phyloP scores from a whole-genome alignment of 2,888 invertebrate genomes.

The Drosophila heteroneura region DNA sequence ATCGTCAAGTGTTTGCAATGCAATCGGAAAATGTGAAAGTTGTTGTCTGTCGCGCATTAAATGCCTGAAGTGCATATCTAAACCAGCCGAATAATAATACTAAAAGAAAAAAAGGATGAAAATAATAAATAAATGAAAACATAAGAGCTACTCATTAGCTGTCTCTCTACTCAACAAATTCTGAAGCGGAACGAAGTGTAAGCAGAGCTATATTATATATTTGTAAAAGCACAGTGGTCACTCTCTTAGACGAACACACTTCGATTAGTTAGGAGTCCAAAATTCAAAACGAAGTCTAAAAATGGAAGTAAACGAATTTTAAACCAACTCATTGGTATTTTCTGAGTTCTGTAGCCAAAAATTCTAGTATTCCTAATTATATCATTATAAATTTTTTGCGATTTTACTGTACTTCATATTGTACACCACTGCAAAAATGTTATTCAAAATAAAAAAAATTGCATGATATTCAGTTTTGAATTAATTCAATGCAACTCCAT shows the following conservation, averaged over 20 bases:
- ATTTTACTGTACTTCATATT: background rate
- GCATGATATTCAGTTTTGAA: constrained; percentile 18
- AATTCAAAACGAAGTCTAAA: background rate
- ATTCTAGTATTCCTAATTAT: background rate
- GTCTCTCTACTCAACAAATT: background rate
- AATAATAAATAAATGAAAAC: background rate
- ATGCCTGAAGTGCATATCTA: background rate
- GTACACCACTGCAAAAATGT: background rate
- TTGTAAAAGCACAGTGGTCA: background rate
- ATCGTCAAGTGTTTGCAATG: constrained; percentile 4
- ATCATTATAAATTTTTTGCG: background rate
- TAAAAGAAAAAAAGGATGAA: background rate
- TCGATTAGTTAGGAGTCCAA: background rate
- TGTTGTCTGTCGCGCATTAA: background rate
- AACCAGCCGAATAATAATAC: background rate
- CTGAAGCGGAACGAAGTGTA: background rate
- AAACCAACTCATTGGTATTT: background rate
- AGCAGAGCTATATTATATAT: background rate
- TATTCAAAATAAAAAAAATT: background rate
- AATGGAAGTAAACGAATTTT: background rate
- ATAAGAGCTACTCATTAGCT: background rate
- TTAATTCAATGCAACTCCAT: constrained; percentile 25
- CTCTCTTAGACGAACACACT: background rate
- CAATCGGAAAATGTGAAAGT: constrained; percentile 10
- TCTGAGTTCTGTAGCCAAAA: background rate